Percentiles rank a stretch among this genome's conserved stretches.
These are phyloP conservation scores for Calidris pygmaea DNA, from an alignment of 2,113 vertebrate species.

Conservation along the genomic window DNA sequence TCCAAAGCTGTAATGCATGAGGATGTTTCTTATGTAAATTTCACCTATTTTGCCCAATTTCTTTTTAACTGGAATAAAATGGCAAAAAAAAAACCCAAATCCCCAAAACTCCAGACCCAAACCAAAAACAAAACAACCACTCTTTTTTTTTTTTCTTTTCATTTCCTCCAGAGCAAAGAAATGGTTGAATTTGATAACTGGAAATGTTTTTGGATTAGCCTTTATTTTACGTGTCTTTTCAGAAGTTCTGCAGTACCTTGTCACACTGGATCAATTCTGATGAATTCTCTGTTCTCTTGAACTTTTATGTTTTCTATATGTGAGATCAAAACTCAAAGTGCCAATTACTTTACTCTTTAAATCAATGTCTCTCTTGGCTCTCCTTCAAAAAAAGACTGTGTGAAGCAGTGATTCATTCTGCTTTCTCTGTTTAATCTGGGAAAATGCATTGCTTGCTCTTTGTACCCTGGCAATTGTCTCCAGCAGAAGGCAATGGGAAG, in stretches of 20 bases:
- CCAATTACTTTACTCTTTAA: conserved; percentile 41
- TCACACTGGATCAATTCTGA: neutral
- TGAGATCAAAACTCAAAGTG: neutral
- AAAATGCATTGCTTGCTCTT: neutral
- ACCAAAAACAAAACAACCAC: neutral
- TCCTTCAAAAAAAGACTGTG: neutral
- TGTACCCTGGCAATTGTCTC: neutral
- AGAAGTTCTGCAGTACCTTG: neutral
- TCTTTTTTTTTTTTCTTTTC: accelerated
- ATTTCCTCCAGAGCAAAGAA: neutral
- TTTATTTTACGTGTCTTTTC: neutral
- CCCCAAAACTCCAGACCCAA: neutral
- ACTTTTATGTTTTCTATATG: neutral
- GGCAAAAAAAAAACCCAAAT: neutral
- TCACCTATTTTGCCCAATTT: neutral
- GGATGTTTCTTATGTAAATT: neutral
- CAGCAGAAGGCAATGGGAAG: neutral
- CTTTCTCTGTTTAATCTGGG: neutral
- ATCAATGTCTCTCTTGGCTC: neutral
- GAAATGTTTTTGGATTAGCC: neutral
- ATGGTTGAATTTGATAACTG: neutral
- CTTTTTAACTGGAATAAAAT: neutral
- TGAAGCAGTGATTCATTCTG: neutral
- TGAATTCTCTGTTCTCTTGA: conserved; percentile 9
- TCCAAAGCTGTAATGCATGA: neutral